Evolutionary conservation across 92 coral and sea anemone genomes (phyloP), one percentile per base, ranked within the genome.

Genomic region (Plumapathes pennacea): DNA sequence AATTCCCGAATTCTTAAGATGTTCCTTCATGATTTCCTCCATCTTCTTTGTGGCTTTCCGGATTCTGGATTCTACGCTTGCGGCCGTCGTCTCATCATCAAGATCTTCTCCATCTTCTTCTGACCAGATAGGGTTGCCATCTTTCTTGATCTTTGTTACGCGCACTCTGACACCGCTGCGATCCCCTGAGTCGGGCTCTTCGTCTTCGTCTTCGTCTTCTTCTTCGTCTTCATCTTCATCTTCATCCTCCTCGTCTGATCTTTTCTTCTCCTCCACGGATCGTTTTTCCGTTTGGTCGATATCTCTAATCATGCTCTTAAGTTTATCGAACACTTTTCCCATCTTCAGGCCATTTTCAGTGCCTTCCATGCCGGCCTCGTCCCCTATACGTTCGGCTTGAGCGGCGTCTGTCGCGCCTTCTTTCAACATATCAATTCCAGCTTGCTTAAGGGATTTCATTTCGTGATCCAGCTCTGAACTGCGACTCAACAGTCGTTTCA

Each of bases 1-100:
- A 14, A 94, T 66, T 33, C 99, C 99, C 17, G 97, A 86, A 64
- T 72, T 82, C 43, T 72, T 69, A 13, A 94, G 69, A 17, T 94
- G 97, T 32, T 94, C 73, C 50, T 86, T 86, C 13, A 94, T 96
- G 67, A 94, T 63, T 13, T 57, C 87, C 18, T 94, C 99, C 99
- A 94, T 94, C 55, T 67, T 84, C 77, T 80, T 85, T 0, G 94
- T 89, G 39, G 97, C 99, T 25, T 22, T 59, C 47, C 63, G 78
- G 1, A 88, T 44, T 36, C 73, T 60, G 14, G 56, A 69, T 13
- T 88, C 86, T 21, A 85, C 60, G 28, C 45, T 67, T 51, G 74
- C 60, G 29, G 72, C 89, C 15, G 50, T 69, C 41, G 56, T 48
- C 21, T 91, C 90, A 1, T 63, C 85, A 25, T 68, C 95, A 23